Percentiles rank a stretch among this genome's conserved stretches.
Conservation (phyloP, 2,113 vertebrate species). For the Seriola dumerili region DNA sequence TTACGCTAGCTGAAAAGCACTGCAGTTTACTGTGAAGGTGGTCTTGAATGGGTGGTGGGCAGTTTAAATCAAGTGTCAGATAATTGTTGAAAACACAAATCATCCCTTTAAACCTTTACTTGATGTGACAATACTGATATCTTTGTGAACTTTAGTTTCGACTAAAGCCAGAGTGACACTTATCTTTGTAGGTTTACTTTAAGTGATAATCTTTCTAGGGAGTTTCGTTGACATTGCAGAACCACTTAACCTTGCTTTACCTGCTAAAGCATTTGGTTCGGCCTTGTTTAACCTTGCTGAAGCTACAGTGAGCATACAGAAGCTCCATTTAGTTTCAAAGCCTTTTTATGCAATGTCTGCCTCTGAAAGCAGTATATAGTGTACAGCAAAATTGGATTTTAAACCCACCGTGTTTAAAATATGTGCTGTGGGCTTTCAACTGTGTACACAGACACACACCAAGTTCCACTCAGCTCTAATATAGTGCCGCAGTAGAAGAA, state of each 20-base stretch:
- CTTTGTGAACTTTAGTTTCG: background rate
- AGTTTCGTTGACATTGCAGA: background rate
- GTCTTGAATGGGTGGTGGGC: too few species aligned
- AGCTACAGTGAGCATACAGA: conserved; percentile 14
- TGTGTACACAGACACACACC: conserved; percentile 7
- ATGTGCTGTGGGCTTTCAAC: conserved; percentile 33
- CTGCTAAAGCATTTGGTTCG: background rate
- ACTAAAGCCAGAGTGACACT: background rate
- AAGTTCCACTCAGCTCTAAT: conserved; percentile 34
- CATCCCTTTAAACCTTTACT: background rate
- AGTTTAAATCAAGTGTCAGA: too few species aligned
- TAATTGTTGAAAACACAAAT: too few species aligned
- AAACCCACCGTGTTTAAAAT: conserved; percentile 42
- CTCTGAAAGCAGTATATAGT: conserved; percentile 3
- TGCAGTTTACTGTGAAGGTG: too few species aligned
- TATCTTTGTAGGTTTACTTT: background rate
- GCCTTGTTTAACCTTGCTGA: conserved; percentile 33
- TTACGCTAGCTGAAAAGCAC: too few species aligned
- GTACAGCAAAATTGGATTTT: conserved; percentile 27
- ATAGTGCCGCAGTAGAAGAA: background rate
- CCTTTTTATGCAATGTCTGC: background rate
- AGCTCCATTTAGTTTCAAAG: conserved; percentile 20
- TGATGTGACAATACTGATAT: background rate
- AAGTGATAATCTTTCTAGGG: background rate
- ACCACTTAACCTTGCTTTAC: conserved; percentile 26